A percentile compares a stretch with the other conserved stretches of the same genome.
These are phyloP conservation scores for Chloropsis hardwickii DNA, from an alignment of 2,113 vertebrate genomes.

Conservation along the genomic window DNA sequence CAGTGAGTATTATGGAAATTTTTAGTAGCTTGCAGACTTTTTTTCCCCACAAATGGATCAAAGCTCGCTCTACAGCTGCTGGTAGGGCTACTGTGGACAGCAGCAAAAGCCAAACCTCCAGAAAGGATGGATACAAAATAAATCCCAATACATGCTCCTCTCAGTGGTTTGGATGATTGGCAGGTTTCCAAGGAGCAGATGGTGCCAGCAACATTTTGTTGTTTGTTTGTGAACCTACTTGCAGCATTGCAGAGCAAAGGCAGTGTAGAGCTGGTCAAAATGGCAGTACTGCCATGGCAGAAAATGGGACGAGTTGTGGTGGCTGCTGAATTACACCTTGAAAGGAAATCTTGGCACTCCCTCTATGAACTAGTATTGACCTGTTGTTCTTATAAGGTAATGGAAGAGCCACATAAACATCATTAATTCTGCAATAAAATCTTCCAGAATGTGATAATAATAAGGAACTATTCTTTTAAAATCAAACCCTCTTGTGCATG, in stretches of 20 bases:
- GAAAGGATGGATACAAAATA: not conserved
- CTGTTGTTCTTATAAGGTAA: not conserved
- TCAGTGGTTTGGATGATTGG: not conserved
- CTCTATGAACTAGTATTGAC: not conserved
- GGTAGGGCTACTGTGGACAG: not conserved
- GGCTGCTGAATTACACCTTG: not conserved
- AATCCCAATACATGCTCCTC: not conserved
- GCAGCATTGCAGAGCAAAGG: not conserved
- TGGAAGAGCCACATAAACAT: not conserved
- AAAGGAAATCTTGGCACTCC: not conserved
- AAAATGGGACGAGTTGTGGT: accelerated
- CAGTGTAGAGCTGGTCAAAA: not conserved
- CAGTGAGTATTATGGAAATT: not conserved
- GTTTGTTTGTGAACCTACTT: not conserved
- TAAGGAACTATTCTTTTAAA: not conserved
- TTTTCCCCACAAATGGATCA: not conserved
- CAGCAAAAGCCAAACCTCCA: not conserved
- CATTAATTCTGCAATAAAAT: not conserved
- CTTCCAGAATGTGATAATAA: not conserved
- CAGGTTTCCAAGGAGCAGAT: constrained; percentile 48
- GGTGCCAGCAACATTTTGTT: constrained; percentile 32
- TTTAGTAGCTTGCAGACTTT: not conserved
- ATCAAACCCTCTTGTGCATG: not conserved
- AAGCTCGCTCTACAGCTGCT: not conserved
- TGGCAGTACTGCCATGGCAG: not conserved